Percentiles rank a stretch among this genome's conserved stretches.
Evolutionary conservation across 2,888 invertebrate species (phyloP).

Genomic region (Dasysyrphus albostriatus): DNA sequence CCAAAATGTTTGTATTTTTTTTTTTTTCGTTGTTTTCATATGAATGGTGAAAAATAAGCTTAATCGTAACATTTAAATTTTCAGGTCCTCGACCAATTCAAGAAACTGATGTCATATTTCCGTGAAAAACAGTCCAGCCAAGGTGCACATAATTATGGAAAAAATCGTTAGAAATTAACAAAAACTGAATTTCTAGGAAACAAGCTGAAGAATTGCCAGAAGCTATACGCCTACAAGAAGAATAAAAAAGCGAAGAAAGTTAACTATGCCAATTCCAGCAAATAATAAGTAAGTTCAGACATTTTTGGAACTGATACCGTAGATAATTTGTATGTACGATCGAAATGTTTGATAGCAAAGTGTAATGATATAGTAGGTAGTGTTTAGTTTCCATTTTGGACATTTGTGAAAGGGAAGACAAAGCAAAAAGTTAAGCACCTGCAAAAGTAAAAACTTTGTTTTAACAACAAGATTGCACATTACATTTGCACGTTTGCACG

Average conservation of each 20-base stretch:
- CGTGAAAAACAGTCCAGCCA: too few species aligned
- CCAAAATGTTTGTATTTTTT: conserved; percentile 3
- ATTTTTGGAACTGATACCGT: not conserved
- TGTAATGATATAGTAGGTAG: not conserved
- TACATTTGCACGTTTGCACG: too few species aligned
- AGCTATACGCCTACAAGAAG: not conserved
- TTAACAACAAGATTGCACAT: too few species aligned
- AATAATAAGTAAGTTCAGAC: not conserved
- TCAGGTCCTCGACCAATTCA: not conserved
- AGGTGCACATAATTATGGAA: too few species aligned
- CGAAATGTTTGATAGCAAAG: not conserved
- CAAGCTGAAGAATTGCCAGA: not conserved
- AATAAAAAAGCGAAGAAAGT: not conserved
- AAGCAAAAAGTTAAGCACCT: too few species aligned
- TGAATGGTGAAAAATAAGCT: not conserved
- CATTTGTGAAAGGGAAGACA: too few species aligned
- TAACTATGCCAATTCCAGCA: not conserved
- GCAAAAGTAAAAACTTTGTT: too few species aligned
- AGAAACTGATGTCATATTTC: too few species aligned
- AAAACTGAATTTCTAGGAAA: too few species aligned
- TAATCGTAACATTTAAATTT: not conserved
- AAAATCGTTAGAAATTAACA: too few species aligned
- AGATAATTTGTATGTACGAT: too few species aligned
- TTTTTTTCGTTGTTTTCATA: not conserved
- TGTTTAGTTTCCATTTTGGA: not conserved